Evolutionary conservation across 2,888 invertebrate species (phyloP).

Genomic region (Nephrocerus scutellatus): DNA sequence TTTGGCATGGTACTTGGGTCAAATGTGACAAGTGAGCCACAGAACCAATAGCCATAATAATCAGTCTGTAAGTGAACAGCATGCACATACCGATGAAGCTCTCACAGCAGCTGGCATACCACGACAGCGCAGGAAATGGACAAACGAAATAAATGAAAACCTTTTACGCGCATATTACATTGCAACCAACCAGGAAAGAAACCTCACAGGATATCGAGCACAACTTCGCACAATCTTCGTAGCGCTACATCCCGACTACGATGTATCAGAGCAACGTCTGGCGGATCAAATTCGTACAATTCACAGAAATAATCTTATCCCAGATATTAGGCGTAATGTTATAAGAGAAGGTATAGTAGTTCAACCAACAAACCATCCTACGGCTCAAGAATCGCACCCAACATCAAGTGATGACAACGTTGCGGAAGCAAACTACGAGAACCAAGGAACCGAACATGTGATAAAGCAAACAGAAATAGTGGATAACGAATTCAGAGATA

Average conservation of each 20-base stretch:
- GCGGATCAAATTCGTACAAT: conserved; percentile 7
- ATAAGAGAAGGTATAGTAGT: no score
- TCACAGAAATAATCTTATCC: conserved; percentile 7
- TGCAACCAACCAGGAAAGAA: conserved; percentile 8
- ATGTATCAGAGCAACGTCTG: conserved; percentile 10
- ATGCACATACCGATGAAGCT: conserved; percentile 14
- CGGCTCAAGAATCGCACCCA: no score
- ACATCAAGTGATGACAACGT: no score
- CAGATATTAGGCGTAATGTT: conserved; percentile 1
- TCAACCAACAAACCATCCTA: no score
- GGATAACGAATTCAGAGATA: background rate
- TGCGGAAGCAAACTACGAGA: no score
- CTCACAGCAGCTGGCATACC: conserved; percentile 12
- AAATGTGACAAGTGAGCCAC: conserved; percentile 9
- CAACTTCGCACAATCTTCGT: conserved; percentile 8
- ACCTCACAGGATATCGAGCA: conserved; percentile 13
- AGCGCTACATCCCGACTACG: conserved; percentile 10
- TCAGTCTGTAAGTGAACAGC: conserved; percentile 14
- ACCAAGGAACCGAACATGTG: no score
- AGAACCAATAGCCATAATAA: conserved; percentile 9
- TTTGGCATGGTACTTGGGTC: conserved; percentile 9
- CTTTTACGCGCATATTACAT: conserved; percentile 12
- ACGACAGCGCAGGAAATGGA: conserved; percentile 15
- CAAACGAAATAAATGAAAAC: conserved; percentile 10
- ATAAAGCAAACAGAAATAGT: background rate